Conservation (phyloP, 2,888 invertebrate species). For the Epistrophe eligans region DNA sequence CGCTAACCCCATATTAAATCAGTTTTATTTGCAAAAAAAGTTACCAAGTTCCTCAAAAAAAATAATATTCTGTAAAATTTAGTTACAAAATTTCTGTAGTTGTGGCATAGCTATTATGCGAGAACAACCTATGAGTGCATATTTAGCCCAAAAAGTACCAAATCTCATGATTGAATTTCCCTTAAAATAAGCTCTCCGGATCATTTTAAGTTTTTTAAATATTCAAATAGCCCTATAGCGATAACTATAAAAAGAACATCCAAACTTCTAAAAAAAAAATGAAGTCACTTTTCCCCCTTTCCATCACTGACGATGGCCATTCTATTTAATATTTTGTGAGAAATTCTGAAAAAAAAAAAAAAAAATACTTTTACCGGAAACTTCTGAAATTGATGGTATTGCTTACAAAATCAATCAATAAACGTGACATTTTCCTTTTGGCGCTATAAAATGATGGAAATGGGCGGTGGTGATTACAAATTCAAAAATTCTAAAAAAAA, state of each 20-base stretch:
- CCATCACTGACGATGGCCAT: background rate
- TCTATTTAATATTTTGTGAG: conserved; percentile 10
- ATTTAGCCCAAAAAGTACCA: background rate
- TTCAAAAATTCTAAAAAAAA: background rate
- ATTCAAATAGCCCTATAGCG: background rate
- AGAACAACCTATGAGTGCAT: too few species aligned
- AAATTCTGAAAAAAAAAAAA: conserved; percentile 11
- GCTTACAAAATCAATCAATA: conserved; percentile 72
- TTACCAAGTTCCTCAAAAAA: too few species aligned
- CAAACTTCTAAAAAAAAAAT: background rate
- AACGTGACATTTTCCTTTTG: conserved; percentile 61
- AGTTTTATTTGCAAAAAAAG: too few species aligned
- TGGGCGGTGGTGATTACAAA: conserved; percentile 7
- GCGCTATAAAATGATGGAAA: conserved; percentile 24
- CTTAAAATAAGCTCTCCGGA: too few species aligned
- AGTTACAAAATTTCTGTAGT: too few species aligned
- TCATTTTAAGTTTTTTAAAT: too few species aligned
- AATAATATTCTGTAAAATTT: too few species aligned
- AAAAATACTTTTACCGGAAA: conserved; percentile 48
- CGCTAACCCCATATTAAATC: too few species aligned
- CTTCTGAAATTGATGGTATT: conserved; percentile 66
- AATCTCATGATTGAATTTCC: too few species aligned
- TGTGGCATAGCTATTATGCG: too few species aligned
- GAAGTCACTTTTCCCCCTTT: background rate
- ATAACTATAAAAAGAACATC: background rate